Evolutionary conservation across 2,113 vertebrate genomes (phyloP).

Genomic region (Neogale vison): DNA sequence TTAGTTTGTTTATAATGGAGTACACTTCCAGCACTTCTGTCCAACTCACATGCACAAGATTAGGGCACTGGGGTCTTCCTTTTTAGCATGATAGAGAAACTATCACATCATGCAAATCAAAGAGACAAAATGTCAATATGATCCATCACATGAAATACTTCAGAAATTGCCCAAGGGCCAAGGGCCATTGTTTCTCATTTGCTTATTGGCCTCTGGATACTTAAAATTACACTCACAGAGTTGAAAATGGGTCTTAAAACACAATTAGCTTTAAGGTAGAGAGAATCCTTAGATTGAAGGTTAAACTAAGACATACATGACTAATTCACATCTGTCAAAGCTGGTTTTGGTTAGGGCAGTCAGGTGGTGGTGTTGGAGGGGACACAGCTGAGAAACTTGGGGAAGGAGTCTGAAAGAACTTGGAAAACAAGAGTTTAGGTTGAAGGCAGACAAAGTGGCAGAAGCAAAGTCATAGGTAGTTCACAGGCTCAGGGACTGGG

Average conservation of each 20-base stretch:
- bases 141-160: not conserved
- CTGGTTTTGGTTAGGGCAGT: not conserved
- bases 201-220: not conserved
- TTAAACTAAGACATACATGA: not conserved
- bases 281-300: not conserved
- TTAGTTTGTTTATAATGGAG: not conserved
- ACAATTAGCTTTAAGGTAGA: not conserved
- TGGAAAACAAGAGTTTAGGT: not conserved
- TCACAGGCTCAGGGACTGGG: not conserved
- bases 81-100: not conserved
- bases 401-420: not conserved
- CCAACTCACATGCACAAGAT: not conserved
- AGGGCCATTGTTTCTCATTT: not conserved
- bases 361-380: not conserved
- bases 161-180: not conserved
- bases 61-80: not conserved
- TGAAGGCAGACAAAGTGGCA: not conserved
- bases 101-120: not conserved
- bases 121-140: not conserved
- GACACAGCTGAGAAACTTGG: not conserved
- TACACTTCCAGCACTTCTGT: not conserved
- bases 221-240: not conserved
- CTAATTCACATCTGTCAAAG: not conserved
- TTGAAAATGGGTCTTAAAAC: conserved; percentile 10
- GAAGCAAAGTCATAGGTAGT: not conserved